Evolutionary conservation across 2,113 vertebrate genomes (phyloP), one percentile per base, ranked within the genome.

Genomic region (Petroica traversi): DNA sequence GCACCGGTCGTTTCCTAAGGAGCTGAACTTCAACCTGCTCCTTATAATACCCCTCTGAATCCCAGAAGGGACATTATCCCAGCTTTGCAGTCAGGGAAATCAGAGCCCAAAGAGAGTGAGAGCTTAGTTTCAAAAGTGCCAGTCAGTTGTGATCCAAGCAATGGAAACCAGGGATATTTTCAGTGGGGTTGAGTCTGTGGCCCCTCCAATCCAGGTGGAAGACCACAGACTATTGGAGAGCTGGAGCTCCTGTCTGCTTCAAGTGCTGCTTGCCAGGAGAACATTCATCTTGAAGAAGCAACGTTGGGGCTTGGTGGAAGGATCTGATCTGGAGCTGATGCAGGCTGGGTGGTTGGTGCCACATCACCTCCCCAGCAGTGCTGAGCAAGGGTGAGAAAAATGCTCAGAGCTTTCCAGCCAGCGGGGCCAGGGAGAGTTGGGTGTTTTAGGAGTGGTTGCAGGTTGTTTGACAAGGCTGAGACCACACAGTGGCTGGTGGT

Each of bases 401-500:
- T 51, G 29, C 57, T 81, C 1, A 15, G 78, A 43, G 33, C 24
- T 86, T 91, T 48, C 23, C 45, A 48, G 62, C 16, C 2, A 0
- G 40, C 0, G 0, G 40, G 79, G 15, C 48, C 3, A 3, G 51
- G 33, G 25, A 74, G 72, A 67, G 26, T 24, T 84, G 72, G 12
- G 41, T 66, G n/a, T 67, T 90, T n/a, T 11, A 34, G 55, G 76
- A 80, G 63, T 31, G 67, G 43, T 11, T 40, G 19, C 3, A 46
- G 20, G 34, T 66, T 74, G 41, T 55, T 67, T 85, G 61, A 46
- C 23, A 11, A 74, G 62, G 51, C 51, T 31, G 66, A 82, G 89
- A 85, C 89, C 82, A 74, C 85, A 90, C 89, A 83, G 48, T 83
- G 67, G 92, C 78, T 94, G 61, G 66, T 77, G 71, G 91, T 89